phyloP scores from a whole-genome alignment of 2,113 vertebrate genomes.

The Stigmatopora nigra region DNA sequence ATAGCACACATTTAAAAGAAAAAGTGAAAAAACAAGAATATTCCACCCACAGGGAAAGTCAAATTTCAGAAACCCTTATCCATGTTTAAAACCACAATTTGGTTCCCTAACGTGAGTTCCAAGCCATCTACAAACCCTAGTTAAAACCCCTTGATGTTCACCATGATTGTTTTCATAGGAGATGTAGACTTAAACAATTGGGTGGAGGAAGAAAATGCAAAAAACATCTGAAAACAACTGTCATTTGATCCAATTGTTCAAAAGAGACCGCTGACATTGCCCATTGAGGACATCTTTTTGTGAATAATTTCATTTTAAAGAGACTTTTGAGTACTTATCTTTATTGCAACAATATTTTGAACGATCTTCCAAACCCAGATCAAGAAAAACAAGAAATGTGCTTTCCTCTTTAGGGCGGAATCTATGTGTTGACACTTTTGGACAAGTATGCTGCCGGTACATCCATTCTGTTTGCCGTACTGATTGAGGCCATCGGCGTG shows the following conservation, averaged over 20 bases:
- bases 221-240: background rate
- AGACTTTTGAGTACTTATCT: background rate
- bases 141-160: background rate
- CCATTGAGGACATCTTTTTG: background rate
- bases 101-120: background rate
- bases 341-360: background rate
- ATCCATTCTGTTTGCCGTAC: slow-evolving; percentile 90
- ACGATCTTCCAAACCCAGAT: background rate
- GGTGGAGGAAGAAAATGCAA: too few relatives aligned
- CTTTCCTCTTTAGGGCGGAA: slow-evolving; percentile 78
- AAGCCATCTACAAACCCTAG: background rate
- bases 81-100: background rate
- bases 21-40: too few relatives aligned
- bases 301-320: background rate
- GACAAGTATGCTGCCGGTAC: slow-evolving; percentile 96
- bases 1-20: too few relatives aligned
- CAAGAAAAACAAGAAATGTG: slow-evolving; percentile 3
- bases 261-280: background rate
- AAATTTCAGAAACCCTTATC: background rate
- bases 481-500: slow-evolving; percentile 94
- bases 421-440: slow-evolving; percentile 90
- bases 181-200: too few relatives aligned
- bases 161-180: too few relatives aligned
- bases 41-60: background rate
- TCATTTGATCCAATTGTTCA: background rate